phyloP scores from a whole-genome alignment of 2,888 invertebrate genomes.

The Microdon myrmicae region DNA sequence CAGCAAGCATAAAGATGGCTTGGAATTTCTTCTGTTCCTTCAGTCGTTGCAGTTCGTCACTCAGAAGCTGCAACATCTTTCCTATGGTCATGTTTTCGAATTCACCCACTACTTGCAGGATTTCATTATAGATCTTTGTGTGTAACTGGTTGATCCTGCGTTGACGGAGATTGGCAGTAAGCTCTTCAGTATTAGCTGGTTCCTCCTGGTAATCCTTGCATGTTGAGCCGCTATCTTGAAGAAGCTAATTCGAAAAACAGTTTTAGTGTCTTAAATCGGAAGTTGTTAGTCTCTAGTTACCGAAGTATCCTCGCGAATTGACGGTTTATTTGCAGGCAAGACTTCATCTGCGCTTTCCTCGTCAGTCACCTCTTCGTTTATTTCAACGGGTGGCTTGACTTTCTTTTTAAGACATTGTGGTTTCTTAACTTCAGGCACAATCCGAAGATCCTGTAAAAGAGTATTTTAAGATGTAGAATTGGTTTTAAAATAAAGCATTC shows the following conservation, averaged over 20 bases:
- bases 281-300: constrained; percentile 10
- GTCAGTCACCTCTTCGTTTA: background rate
- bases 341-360: constrained; percentile 56
- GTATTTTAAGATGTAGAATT: too few species aligned
- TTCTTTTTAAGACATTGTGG: constrained; percentile 57
- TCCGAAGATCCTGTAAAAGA: constrained; percentile 56
- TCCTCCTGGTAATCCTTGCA: constrained; percentile 17
- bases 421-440: constrained; percentile 54
- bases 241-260: background rate
- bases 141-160: constrained; percentile 58
- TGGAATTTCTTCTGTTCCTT: constrained; percentile 83
- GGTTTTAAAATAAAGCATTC: too few species aligned
- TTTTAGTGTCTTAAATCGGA: too few species aligned
- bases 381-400: background rate
- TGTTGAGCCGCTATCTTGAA: background rate
- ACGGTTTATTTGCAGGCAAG: background rate
- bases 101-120: constrained; percentile 72
- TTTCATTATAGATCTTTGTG: constrained; percentile 57
- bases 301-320: background rate
- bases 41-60: constrained; percentile 80
- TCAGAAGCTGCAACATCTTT: constrained; percentile 77
- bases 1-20: constrained; percentile 81
- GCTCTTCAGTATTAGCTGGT: constrained; percentile 58
- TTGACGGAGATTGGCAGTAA: constrained; percentile 57
- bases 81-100: constrained; percentile 80